Base-by-base conservation (phyloP, 1,140 invertebrate genomes). In the Drosophila tsacasi region DNA sequence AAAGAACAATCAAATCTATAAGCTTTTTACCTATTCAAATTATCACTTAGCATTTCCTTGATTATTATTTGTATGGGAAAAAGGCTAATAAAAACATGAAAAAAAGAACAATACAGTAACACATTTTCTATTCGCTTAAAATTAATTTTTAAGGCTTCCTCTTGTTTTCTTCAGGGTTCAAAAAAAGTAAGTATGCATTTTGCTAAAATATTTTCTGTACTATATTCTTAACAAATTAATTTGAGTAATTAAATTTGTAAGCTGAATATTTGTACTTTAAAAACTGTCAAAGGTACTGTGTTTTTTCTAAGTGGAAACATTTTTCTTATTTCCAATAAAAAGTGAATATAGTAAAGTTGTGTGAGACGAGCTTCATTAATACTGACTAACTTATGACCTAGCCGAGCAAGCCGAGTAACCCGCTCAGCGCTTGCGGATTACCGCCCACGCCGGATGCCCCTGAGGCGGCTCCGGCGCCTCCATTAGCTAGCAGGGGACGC, bases 401-500 rank as follows among this genome's bases (percentile, higher is more conserved):
- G 30, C 84, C 84, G 4, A 83, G 44, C 50, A 79, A 30, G 17
- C 85, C 62, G 27, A 89, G 40, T 5, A 89, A 30, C 17, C 81
- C 61, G 35, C 67, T 69, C 13, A 89, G 54, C 0, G 75, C 81
- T 49, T 89, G 85, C 0, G 75, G 25, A 76, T 79, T 85, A 17
- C 15, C 79, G 0, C 60, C 79, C 12, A 35, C 75, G 4, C 42
- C 58, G 0, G 60, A 27, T 0, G 46, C 69, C 1, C 55, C 58
- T 19, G 35, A n/a, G 3, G 49, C 67, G 10, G 42, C 73, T 13
- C 40, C 73, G 13, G 54, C 21, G 8, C 82, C 78, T 10, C 81
- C 85, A 35, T 90, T 89, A 8, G 82, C 81, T 9, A 89, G 19
- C 5, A 85, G 54, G 0, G 85, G 85, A 13, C 85, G 85, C 10